Conservation (phyloP, 37 sponge, comb jelly and placozoan genomes). For the Chondrilla cf. caribensis region DNA sequence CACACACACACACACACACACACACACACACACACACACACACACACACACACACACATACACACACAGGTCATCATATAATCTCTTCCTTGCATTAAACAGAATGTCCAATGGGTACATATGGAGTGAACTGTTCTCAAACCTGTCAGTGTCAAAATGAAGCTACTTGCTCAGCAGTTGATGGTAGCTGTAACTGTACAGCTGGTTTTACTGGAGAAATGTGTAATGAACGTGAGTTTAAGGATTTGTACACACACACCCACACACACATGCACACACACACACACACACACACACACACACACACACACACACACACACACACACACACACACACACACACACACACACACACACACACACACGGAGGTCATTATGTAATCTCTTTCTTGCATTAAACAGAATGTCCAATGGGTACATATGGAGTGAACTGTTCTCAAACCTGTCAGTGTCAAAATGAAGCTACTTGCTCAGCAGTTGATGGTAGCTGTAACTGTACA, state of each 20-base stretch:
- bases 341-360: conserved; percentile 42
- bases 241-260: conserved; percentile 13
- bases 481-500: conserved; percentile 2
- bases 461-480: not conserved
- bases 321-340: conserved; percentile 34
- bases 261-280: conserved; percentile 30
- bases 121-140: not conserved
- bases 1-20: too few relatives aligned
- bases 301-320: conserved; percentile 35
- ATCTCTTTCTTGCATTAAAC: not conserved
- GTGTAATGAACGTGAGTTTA: not conserved
- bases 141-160: conserved; percentile 4
- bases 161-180: not conserved
- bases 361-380: conserved; percentile 21
- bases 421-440: not conserved
- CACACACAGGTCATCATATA: too few relatives aligned
- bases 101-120: not conserved
- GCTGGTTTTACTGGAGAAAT: not conserved
- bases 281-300: conserved; percentile 40
- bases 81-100: not conserved
- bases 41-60: too few relatives aligned
- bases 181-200: not conserved
- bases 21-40: too few relatives aligned
- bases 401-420: conserved; percentile 4
- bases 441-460: conserved; percentile 24